Base-by-base conservation (phyloP, 2,113 vertebrate genomes). In the Ondatra zibethicus region DNA sequence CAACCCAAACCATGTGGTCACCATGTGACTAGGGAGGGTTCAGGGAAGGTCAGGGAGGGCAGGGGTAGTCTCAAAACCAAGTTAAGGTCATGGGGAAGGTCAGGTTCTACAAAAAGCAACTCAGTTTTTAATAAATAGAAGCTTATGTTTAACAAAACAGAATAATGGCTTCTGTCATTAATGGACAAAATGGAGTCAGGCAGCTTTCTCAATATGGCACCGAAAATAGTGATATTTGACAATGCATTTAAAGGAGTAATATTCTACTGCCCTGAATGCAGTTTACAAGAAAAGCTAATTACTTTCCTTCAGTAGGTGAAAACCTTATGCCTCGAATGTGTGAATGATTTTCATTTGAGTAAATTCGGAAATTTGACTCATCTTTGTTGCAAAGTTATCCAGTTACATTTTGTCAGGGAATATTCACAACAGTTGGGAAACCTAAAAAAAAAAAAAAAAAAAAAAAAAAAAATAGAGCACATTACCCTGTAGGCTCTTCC, bases 201-300 rank as follows among this genome's bases (percentile, higher is more conserved):
- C 68, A 36, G 33, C 2, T 70, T 70, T 16, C 33, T 70, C 13
- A 36, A 29, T 36, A 14, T 63, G 88, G 1, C 70, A 55, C 76
- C 73, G 52, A 92, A 94, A 91, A 88, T 65, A 47, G n/a, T 88
- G 55, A 95, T 76, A 77, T 50, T 80, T 89, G 21, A 93, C 70
- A 95, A 88, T 42, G 25, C 39, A 21, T 81, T 96, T 80, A 88
- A 93, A 96, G 89, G 31, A 85, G 17, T 92, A 85, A 90, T 81
- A 72, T 84, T 92, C n/a, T 90, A 61, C 39, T 87, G 25, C 42
- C 70, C 95, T 36, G 50, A 81, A 93, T 91, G 12, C 5, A 92
- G 58, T 96, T 93, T 96, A 91, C 9, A 95, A 93, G 88, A 92
- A 97, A 96, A 96, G 88, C 80, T 89, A 78, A 97, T 91, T 93